phyloP scores from a whole-genome alignment of 2,113 vertebrate species.

The Corydoras maculifer region DNA sequence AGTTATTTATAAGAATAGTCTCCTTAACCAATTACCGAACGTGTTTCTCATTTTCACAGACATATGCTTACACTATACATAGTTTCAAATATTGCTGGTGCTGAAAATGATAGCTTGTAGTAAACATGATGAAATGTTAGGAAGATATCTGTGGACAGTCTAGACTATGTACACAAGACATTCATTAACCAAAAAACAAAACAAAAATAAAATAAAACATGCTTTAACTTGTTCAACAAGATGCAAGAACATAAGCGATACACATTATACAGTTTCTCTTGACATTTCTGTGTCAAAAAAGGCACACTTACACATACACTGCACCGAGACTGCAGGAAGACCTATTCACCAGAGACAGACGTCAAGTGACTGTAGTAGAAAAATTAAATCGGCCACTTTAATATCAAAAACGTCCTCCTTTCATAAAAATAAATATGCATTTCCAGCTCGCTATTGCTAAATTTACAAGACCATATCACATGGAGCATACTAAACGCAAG shows the following conservation, averaged over 20 bases:
- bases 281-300: slow-evolving; percentile 45
- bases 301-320: slow-evolving; percentile 50
- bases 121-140: too few species aligned
- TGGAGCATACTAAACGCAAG: slow-evolving; percentile 12
- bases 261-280: slow-evolving; percentile 17
- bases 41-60: too few species aligned
- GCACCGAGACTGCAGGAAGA: slow-evolving; percentile 50
- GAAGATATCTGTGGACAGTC: neutral
- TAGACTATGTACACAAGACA: neutral
- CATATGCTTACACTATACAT: too few species aligned
- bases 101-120: neutral
- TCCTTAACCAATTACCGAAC: too few species aligned
- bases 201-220: too few species aligned
- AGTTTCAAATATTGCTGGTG: slow-evolving; percentile 1
- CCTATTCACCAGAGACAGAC: slow-evolving; percentile 34
- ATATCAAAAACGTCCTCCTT: slow-evolving; percentile 45
- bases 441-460: slow-evolving; percentile 26
- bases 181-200: too few species aligned
- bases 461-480: slow-evolving; percentile 18
- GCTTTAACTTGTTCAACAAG: slow-evolving; percentile 5
- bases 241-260: slow-evolving; percentile 10
- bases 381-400: slow-evolving; percentile 46
- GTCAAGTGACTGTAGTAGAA: slow-evolving; percentile 43
- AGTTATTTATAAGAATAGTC: too few species aligned
- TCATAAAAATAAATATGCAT: slow-evolving; percentile 48